Evolutionary conservation across 2,888 invertebrate genomes (phyloP), one percentile per base, ranked within the genome.

Genomic region (Rhaphigaster nebulosa): DNA sequence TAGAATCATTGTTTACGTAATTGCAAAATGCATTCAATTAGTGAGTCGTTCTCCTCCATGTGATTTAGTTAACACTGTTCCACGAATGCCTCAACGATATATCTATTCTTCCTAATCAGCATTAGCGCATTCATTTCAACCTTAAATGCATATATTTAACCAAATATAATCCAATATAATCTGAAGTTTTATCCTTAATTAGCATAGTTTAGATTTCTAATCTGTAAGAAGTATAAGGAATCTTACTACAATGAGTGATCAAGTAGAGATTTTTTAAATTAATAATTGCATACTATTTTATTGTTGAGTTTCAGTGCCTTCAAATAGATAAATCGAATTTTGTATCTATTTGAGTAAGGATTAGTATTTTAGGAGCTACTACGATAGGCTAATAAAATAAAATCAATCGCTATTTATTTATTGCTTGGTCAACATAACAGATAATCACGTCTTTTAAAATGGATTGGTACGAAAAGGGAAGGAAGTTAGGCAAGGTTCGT

Each of bases 401-500:
- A 56, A 52, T n/a, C n/a, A 60, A n/a, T 60, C 60, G 10, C 12
- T 60, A 13, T 76, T 76, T 76, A 38, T 38, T 34, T 76, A 38
- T 76, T 76, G 70, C 70, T 38, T 76, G 8, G 18, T 29, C 70
- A 15, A 65, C 15, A 29, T 65, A 65, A 65, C 29, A 5, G 70
- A 70, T 34, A 70, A 70, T 70, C 34, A 76, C 20, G 34, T 34
- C 8, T 76, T 15, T 76, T 76, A 20, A 38, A 38, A 76, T 10
- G 20, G 34, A 38, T 29, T 60, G n/a, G 1, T 60, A 60, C 38
- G 70, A 38, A 45, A 5, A 45, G 84, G 13, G 26, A 45, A 84
- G 45, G n/a, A 45, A 84, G 84, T 84, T 84, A 84, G 84, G 23
- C 12, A 50, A 50, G 41, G 84, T 50, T 84, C 84, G 84, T 84